Evolutionary conservation across 2,797 vertebrate species (phyloP).

Genomic region (Columba guinea): DNA sequence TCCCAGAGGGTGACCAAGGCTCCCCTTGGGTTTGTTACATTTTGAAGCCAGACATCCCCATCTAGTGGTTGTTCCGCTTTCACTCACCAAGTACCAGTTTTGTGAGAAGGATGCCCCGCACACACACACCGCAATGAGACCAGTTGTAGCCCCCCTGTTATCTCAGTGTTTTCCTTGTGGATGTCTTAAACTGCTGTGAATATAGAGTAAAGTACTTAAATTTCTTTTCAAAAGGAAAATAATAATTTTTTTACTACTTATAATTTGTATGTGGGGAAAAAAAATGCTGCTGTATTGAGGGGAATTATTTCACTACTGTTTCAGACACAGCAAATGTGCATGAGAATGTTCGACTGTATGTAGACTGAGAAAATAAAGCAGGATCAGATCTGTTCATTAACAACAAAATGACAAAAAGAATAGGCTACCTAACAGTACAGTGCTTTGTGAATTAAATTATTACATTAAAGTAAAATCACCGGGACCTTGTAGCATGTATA

Average conservation of each 20-base stretch:
- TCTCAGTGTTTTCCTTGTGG: background rate
- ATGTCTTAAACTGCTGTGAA: background rate
- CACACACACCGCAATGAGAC: fast-evolving
- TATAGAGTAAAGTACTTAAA: background rate
- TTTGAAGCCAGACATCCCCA: conserved; percentile 46
- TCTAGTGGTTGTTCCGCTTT: conserved; percentile 52
- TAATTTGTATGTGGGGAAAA: background rate
- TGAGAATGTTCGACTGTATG: background rate
- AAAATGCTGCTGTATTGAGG: background rate
- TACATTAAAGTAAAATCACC: background rate
- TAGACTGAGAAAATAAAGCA: background rate
- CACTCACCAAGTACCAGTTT: background rate
- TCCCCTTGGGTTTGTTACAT: background rate
- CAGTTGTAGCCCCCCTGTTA: background rate
- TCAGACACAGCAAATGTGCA: background rate
- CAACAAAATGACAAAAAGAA: background rate
- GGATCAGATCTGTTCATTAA: background rate
- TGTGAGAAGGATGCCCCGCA: background rate
- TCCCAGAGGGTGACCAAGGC: background rate
- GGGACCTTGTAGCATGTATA: background rate
- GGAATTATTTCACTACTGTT: background rate
- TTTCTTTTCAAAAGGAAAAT: fast-evolving
- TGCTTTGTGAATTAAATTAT: background rate
- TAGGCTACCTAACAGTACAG: background rate
- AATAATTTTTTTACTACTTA: background rate